phyloP scores from a whole-genome alignment of 2,888 invertebrate genomes.

The Dasypolia templi region DNA sequence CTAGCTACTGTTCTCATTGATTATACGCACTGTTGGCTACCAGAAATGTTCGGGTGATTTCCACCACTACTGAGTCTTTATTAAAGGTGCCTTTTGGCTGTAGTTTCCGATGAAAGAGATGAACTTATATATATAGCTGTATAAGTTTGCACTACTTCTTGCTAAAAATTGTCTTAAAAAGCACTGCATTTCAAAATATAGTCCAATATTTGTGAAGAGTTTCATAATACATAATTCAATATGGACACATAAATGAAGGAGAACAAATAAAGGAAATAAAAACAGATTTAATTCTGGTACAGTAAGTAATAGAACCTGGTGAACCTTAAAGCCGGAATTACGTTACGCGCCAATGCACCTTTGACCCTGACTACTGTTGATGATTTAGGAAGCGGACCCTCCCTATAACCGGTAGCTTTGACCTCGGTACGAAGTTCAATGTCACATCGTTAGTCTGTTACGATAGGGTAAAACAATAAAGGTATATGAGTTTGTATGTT shows the following conservation, averaged over 20 bases:
- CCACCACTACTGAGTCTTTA: not conserved
- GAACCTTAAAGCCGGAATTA: constrained; percentile 47
- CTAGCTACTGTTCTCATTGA: constrained; percentile 40
- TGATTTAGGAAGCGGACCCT: constrained; percentile 38
- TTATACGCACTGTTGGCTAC: constrained; percentile 47
- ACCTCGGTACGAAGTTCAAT: constrained; percentile 18
- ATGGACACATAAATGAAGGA: not conserved
- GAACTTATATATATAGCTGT: constrained; percentile 2
- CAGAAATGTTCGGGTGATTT: constrained; percentile 2
- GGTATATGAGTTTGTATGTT: not conserved
- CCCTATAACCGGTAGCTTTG: constrained; percentile 19
- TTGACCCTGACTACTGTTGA: constrained; percentile 52
- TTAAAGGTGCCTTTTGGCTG: constrained; percentile 21
- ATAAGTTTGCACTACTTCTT: not conserved
- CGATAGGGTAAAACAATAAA: not conserved
- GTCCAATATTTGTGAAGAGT: too few species aligned
- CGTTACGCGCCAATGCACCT: constrained; percentile 35
- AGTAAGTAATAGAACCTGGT: constrained; percentile 29
- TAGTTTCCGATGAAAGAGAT: constrained; percentile 11
- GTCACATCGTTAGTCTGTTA: not conserved
- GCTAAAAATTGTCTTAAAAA: not conserved
- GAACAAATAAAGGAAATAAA: constrained; percentile 17
- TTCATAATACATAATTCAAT: not conserved
- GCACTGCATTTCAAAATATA: not conserved
- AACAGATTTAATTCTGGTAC: constrained; percentile 18